Percentiles rank a stretch among this genome's conserved stretches.
phyloP scores from a whole-genome alignment of 1,140 invertebrate genomes.

The Brachionus plicatilis region DNA sequence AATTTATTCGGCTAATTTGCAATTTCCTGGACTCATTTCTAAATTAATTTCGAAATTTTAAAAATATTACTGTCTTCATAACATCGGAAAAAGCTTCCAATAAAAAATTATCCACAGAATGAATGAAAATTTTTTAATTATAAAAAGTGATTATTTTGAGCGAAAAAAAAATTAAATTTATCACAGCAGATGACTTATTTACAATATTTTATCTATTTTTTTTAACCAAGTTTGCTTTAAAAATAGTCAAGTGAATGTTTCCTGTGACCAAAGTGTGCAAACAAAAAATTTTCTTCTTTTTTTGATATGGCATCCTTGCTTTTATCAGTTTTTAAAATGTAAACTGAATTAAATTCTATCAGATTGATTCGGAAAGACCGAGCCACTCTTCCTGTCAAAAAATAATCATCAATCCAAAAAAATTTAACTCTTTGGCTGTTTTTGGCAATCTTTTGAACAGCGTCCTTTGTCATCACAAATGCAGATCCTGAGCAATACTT shows the following conservation, averaged over 20 bases:
- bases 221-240: background rate
- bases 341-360: background rate
- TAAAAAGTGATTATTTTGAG: too few species aligned
- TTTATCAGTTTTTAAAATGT: background rate
- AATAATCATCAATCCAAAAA: slow-evolving; percentile 45
- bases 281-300: background rate
- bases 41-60: too few species aligned
- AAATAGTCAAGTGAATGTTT: background rate
- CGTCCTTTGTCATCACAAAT: background rate
- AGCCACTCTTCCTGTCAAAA: background rate
- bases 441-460: background rate
- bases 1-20: too few species aligned
- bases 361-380: slow-evolving; percentile 38
- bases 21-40: too few species aligned
- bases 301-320: background rate
- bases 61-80: too few species aligned
- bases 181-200: too few species aligned
- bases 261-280: background rate
- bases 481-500: slow-evolving; percentile 33
- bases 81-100: too few species aligned
- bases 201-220: too few species aligned
- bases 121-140: too few species aligned
- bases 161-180: too few species aligned
- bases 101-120: too few species aligned
- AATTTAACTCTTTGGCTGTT: slow-evolving; percentile 23